These are phyloP conservation scores for Rotaria sp. DNA, from an alignment of 2,888 invertebrate species.

Conservation along the genomic window DNA sequence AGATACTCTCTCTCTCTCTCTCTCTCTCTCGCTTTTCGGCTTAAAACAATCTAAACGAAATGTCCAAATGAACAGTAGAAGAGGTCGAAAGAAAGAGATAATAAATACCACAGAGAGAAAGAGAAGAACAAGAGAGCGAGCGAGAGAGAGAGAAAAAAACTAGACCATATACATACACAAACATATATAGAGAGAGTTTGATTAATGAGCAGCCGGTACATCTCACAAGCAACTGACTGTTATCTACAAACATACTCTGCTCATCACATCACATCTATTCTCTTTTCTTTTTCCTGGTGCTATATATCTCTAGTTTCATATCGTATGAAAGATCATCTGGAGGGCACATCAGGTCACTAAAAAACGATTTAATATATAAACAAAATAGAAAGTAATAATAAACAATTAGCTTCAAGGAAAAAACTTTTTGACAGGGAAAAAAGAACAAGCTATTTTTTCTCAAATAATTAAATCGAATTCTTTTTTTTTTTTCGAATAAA, in stretches of 20 bases:
- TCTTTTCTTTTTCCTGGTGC: neutral
- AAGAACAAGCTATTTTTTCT: no score
- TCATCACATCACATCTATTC: neutral
- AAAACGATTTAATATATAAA: neutral
- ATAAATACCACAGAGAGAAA: slow-evolving; percentile 15
- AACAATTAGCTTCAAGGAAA: neutral
- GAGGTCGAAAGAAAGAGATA: slow-evolving; percentile 8
- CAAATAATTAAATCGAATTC: neutral
- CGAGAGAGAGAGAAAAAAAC: neutral
- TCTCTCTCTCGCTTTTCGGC: neutral
- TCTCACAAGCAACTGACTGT: slow-evolving; percentile 20
- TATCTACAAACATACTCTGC: neutral
- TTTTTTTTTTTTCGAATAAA: neutral
- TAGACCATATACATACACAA: neutral
- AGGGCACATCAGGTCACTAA: slow-evolving; percentile 4
- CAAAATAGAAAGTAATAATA: neutral
- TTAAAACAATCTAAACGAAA: neutral
- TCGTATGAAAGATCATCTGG: neutral
- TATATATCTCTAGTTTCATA: neutral
- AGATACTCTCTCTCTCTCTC: no score
- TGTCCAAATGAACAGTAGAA: slow-evolving; percentile 2
- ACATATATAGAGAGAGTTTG: neutral
- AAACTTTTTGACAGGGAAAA: no score
- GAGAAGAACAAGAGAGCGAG: neutral
- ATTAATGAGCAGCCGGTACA: neutral